phyloP scores from a whole-genome alignment of 2,797 vertebrate genomes.

The Acipenser oxyrinchus region DNA sequence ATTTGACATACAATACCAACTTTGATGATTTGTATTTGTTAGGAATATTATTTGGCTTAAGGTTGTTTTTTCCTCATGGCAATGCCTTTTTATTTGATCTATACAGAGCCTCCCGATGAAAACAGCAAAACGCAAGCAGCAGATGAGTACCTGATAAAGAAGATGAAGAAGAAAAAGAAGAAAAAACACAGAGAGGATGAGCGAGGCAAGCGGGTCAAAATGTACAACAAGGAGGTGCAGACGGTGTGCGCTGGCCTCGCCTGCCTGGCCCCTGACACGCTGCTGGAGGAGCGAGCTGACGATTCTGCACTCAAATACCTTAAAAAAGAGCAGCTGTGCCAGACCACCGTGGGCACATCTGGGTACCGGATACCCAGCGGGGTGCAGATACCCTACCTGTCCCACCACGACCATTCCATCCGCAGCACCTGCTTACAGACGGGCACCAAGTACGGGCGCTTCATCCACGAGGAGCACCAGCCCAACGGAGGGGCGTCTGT shows the following conservation, averaged over 20 bases:
- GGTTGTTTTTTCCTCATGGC: conserved; percentile 4
- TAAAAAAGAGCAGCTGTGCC: conserved; percentile 63
- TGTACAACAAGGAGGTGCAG: conserved; percentile 87
- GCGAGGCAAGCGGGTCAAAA: conserved; percentile 67
- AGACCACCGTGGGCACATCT: conserved; percentile 51
- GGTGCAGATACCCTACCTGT: conserved; percentile 74
- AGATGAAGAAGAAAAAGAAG: conserved; percentile 92
- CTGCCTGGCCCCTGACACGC: conserved; percentile 50
- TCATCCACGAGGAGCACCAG: conserved; percentile 89
- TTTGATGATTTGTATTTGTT: not conserved
- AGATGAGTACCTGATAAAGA: conserved; percentile 77
- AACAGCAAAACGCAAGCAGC: conserved; percentile 74
- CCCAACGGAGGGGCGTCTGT: conserved; percentile 87
- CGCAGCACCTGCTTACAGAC: conserved; percentile 86
- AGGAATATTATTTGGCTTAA: not conserved
- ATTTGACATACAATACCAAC: not conserved
- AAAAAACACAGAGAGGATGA: conserved; percentile 83
- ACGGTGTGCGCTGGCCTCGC: conserved; percentile 69
- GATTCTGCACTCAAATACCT: conserved; percentile 46
- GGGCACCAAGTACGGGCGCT: conserved; percentile 72
- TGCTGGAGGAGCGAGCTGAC: conserved; percentile 54
- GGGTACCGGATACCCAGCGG: conserved; percentile 66
- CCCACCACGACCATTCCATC: conserved; percentile 88
- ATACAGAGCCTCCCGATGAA: conserved; percentile 71
- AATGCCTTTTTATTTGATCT: conserved; percentile 8